phyloP scores from a whole-genome alignment of 2,797 vertebrate genomes.

The Thamnophis elegans region DNA sequence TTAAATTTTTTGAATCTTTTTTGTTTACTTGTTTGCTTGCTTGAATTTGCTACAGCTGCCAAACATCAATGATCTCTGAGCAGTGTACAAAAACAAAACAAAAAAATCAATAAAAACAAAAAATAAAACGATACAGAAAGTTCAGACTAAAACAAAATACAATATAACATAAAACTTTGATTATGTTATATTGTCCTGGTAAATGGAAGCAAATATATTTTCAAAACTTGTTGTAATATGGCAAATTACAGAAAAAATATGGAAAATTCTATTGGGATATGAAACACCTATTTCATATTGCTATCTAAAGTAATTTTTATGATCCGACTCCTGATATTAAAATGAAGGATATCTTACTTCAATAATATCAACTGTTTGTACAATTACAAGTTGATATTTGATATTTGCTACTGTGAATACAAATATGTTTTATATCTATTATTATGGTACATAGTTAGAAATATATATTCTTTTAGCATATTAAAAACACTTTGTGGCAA shows the following conservation, averaged over 20 bases:
- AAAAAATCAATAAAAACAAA: neutral
- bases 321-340: neutral
- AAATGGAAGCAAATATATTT: constrained; percentile 13
- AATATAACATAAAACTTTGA: neutral
- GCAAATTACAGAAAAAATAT: neutral
- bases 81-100: neutral
- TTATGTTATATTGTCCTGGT: neutral
- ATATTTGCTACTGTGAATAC: constrained; percentile 54
- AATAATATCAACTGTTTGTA: constrained; percentile 53
- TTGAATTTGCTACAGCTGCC: neutral
- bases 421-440: constrained; percentile 57
- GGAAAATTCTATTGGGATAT: neutral
- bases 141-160: neutral
- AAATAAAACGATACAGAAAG: neutral
- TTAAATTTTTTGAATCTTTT: neutral
- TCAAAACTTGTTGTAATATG: neutral
- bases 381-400: constrained; percentile 57
- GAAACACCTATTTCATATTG: neutral
- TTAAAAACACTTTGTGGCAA: constrained; percentile 67
- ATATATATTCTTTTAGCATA: constrained; percentile 64
- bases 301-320: neutral
- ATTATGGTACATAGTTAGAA: constrained; percentile 47
- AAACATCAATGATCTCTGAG: neutral
- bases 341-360: constrained; percentile 5
- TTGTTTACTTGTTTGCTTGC: neutral